Percentiles rank a stretch among this genome's conserved stretches.
Conservation (phyloP, 2,113 vertebrate species). For the Caranx melampygus region DNA sequence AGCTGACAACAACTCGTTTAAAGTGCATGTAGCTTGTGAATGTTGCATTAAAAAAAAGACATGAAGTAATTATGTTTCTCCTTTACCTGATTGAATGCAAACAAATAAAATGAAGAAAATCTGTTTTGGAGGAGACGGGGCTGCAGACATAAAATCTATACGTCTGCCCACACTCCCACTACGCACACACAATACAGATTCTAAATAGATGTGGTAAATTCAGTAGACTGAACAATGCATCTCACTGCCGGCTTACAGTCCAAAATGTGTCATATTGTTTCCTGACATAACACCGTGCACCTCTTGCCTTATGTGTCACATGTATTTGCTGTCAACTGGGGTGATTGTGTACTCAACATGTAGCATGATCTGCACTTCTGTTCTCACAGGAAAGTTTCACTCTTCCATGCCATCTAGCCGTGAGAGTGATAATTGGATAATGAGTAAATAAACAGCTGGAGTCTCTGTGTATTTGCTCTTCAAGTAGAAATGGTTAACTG, state of each 20-base stretch:
- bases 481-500: conserved; percentile 57
- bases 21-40: background rate
- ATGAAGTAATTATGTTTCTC: background rate
- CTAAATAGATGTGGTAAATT: conserved; percentile 51
- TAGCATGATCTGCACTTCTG: conserved; percentile 58
- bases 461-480: conserved; percentile 45
- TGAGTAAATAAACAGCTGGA: conserved; percentile 80
- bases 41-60: background rate
- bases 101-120: conserved; percentile 14
- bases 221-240: conserved; percentile 54
- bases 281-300: conserved; percentile 61
- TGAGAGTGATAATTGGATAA: conserved; percentile 78
- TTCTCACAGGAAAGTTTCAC: conserved; percentile 74
- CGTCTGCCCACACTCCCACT: conserved; percentile 13
- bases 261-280: conserved; percentile 71
- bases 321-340: conserved; percentile 67
- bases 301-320: conserved; percentile 71
- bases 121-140: conserved; percentile 17
- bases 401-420: conserved; percentile 37
- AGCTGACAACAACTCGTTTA: background rate
- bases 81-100: conserved; percentile 6
- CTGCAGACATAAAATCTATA: conserved; percentile 21
- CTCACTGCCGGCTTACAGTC: conserved; percentile 60
- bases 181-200: conserved; percentile 40
- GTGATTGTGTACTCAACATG: conserved; percentile 62